phyloP scores from a whole-genome alignment of 1,140 invertebrate species.

The Propsilocerus akamusi region DNA sequence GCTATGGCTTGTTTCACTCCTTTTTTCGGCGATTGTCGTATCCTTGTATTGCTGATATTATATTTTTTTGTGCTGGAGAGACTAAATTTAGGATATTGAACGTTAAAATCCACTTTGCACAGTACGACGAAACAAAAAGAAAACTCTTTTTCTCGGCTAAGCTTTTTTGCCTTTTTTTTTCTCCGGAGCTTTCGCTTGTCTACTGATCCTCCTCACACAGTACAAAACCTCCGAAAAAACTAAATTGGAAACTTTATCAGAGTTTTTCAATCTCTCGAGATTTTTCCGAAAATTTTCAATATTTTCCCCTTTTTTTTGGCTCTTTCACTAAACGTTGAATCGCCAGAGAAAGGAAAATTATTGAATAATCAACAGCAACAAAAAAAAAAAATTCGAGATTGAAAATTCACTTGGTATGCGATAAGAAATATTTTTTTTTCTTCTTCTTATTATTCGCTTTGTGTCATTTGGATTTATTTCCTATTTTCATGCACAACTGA shows the following conservation, averaged over 20 bases:
- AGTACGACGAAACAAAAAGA: not conserved
- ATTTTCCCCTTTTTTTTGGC: not conserved
- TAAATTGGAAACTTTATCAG: slow-evolving; percentile 3
- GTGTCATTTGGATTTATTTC: too few species aligned
- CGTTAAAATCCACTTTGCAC: not conserved
- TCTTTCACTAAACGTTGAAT: too few species aligned
- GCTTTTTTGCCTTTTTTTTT: not conserved
- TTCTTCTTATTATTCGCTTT: too few species aligned
- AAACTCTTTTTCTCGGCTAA: not conserved
- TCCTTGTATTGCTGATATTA: not conserved
- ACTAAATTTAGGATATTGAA: not conserved
- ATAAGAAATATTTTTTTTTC: too few species aligned
- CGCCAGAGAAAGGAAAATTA: too few species aligned
- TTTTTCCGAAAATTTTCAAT: too few species aligned
- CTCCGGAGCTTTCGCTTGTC: not conserved
- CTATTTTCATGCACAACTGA: too few species aligned
- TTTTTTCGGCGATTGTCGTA: not conserved
- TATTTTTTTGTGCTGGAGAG: not conserved
- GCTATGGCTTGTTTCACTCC: too few species aligned
- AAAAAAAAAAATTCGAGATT: too few species aligned
- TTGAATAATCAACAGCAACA: too few species aligned
- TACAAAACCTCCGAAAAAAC: not conserved
- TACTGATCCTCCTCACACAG: not conserved
- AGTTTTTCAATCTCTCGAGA: not conserved
- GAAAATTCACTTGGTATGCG: too few species aligned